phyloP scores from a whole-genome alignment of 2,888 invertebrate genomes.

The Cataglyphis rosenhaueri region DNA sequence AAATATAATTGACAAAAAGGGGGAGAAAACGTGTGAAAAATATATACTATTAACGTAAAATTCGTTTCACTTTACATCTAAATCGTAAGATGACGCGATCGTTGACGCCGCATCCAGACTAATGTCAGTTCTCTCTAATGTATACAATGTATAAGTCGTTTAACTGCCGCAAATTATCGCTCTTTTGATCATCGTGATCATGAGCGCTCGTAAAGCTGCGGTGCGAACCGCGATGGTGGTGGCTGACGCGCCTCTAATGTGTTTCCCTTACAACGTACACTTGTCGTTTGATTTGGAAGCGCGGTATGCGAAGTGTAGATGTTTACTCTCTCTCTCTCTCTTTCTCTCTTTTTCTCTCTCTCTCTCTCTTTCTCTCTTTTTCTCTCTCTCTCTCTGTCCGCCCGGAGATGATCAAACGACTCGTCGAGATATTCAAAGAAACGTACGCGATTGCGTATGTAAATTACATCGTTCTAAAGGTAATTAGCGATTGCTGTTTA shows the following conservation, averaged over 20 bases:
- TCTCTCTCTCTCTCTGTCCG: not conserved
- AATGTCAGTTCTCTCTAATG: not conserved
- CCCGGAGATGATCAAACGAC: constrained; percentile 31
- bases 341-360: not conserved
- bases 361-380: no score
- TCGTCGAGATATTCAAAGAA: constrained; percentile 8
- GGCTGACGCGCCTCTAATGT: constrained; percentile 19
- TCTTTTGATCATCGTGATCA: constrained; percentile 40
- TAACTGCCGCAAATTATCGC: not conserved
- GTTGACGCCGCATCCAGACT: not conserved
- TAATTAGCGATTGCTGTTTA: constrained; percentile 26
- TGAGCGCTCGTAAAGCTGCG: constrained; percentile 3
- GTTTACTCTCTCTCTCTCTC: not conserved
- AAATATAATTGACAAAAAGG: no score
- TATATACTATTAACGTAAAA: not conserved
- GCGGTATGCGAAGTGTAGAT: constrained; percentile 1
- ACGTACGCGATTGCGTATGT: not conserved
- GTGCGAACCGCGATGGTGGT: not conserved
- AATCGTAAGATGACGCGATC: not conserved
- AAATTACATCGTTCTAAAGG: not conserved
- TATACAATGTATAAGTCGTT: constrained; percentile 21
- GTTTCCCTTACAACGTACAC: constrained; percentile 20
- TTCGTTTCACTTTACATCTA: not conserved
- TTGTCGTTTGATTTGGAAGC: constrained; percentile 34
- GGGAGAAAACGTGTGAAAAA: not conserved